Conservation (phyloP, 1,140 invertebrate genomes). For the Zaprionus ghesquierei region DNA sequence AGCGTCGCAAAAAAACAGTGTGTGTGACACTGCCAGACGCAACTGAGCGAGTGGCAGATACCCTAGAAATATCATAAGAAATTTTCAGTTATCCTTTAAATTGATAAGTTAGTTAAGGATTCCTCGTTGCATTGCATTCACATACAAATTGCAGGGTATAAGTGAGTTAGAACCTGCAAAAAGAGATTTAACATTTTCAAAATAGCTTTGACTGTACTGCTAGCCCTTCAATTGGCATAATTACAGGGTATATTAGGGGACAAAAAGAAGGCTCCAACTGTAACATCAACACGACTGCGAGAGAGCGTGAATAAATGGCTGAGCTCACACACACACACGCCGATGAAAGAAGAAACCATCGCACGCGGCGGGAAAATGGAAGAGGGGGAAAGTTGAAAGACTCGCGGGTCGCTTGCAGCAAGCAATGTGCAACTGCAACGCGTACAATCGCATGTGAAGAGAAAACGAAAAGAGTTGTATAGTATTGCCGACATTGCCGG, state of each 20-base stretch:
- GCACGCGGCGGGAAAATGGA: too few relatives aligned
- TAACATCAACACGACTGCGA: constrained; percentile 18
- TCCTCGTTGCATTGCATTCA: too few relatives aligned
- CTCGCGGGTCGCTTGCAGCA: constrained; percentile 8
- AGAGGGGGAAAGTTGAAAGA: background rate
- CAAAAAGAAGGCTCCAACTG: background rate
- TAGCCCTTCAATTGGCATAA: background rate
- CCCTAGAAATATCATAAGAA: too few relatives aligned
- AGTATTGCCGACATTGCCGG: constrained; percentile 50
- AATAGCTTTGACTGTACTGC: too few relatives aligned
- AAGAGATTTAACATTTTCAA: too few relatives aligned
- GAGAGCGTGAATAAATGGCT: constrained; percentile 62
- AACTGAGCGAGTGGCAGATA: constrained; percentile 6
- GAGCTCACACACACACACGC: constrained; percentile 37
- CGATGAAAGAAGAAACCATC: constrained; percentile 4
- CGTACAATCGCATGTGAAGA: constrained; percentile 54
- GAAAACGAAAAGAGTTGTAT: constrained; percentile 75
- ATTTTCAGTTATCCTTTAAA: too few relatives aligned
- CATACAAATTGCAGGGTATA: background rate
- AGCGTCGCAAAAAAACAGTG: constrained; percentile 22
- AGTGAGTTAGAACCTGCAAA: too few relatives aligned
- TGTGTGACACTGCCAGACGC: background rate
- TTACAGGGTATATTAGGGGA: background rate
- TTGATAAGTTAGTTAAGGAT: too few relatives aligned
- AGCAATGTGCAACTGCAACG: constrained; percentile 28